Evolutionary conservation across 2,888 invertebrate species (phyloP).

Genomic region (Dicyrtoma fusca): DNA sequence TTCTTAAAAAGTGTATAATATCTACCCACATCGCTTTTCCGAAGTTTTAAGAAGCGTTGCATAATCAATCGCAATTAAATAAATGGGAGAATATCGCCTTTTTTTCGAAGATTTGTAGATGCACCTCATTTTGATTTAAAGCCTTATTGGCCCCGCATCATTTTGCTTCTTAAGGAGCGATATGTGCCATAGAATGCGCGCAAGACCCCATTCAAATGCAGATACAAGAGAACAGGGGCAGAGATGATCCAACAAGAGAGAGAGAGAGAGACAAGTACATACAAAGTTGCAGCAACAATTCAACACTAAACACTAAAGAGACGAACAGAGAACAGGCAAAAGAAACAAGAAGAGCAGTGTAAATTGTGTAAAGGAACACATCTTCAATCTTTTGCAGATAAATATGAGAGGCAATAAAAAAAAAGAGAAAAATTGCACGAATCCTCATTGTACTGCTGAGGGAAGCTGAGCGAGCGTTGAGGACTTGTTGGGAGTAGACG

Average conservation of each 20-base stretch:
- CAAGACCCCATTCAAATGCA: neutral
- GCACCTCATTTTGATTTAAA: no score
- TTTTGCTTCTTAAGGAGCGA: no score
- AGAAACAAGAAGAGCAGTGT: conserved; percentile 6
- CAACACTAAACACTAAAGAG: neutral
- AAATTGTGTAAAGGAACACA: neutral
- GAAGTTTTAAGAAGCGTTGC: no score
- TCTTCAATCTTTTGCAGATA: neutral
- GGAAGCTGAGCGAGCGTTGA: neutral
- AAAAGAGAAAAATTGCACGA: conserved; percentile 10
- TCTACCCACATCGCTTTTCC: no score
- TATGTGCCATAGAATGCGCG: no score
- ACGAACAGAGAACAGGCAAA: neutral
- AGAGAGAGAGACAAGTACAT: neutral
- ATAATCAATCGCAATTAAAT: no score
- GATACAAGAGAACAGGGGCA: no score
- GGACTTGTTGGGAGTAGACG: neutral
- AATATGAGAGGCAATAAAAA: conserved; percentile 12
- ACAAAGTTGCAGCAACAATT: conserved; percentile 4
- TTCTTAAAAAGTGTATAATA: no score
- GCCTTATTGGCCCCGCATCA: no score
- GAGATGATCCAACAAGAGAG: neutral
- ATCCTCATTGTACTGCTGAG: neutral
- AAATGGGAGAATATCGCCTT: no score
- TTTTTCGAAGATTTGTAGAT: no score